These are phyloP conservation scores for Dendrocincla fuliginosa DNA, from an alignment of 2,797 vertebrate genomes.

Conservation along the genomic window DNA sequence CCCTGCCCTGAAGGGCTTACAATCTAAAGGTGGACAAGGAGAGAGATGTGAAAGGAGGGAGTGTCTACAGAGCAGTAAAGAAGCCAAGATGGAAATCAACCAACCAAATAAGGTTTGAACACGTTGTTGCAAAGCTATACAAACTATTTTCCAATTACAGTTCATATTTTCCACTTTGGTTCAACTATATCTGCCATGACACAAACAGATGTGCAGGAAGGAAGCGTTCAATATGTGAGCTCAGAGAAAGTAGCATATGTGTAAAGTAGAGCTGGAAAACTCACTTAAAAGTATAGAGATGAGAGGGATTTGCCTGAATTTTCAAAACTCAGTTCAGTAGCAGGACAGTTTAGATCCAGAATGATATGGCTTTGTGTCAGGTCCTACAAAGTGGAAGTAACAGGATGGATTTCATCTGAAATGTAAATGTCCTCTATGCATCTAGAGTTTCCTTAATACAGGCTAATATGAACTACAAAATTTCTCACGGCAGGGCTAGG, in stretches of 20 bases:
- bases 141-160: neutral
- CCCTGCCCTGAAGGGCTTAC: slow-evolving; percentile 50
- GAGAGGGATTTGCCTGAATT: neutral
- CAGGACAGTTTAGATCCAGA: neutral
- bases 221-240: neutral
- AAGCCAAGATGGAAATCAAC: neutral
- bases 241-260: neutral
- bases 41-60: neutral
- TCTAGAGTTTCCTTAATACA: neutral
- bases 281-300: neutral
- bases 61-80: slow-evolving; percentile 3
- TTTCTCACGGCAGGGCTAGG: neutral
- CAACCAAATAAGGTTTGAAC: neutral
- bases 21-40: slow-evolving; percentile 44
- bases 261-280: neutral
- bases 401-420: neutral
- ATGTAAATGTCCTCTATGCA: neutral
- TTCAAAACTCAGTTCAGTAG: neutral
- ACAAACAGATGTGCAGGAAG: neutral
- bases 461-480: neutral
- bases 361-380: neutral
- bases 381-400: neutral
- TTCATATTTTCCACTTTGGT: neutral
- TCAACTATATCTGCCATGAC: neutral
- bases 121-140: neutral